Percentiles rank a stretch among this genome's conserved stretches.
These are phyloP conservation scores for Archegozetes longisetosus DNA, from an alignment of 1,140 invertebrate genomes.

Conservation along the genomic window DNA sequence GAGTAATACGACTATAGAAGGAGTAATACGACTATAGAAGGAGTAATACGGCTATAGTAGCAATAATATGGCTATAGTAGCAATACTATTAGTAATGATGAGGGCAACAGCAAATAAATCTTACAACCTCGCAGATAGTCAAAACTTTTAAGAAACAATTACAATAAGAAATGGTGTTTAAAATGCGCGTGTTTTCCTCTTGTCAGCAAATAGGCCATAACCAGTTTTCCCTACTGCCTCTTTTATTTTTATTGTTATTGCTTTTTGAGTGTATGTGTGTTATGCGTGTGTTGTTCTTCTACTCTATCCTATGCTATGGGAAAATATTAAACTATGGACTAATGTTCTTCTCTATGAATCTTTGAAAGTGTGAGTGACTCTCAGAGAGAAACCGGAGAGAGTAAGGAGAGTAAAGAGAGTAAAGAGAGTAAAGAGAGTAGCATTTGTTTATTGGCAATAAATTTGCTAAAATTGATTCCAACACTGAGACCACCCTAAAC, in stretches of 20 bases:
- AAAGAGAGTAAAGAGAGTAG: not conserved
- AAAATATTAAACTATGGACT: not conserved
- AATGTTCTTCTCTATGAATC: not conserved
- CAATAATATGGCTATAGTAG: too few species aligned
- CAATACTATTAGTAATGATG: not conserved
- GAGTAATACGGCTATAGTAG: too few species aligned
- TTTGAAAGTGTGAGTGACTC: not conserved
- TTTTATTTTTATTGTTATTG: conserved; percentile 6
- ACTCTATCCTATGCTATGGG: not conserved
- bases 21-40: too few species aligned
- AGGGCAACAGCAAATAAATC: not conserved
- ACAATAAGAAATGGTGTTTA: not conserved
- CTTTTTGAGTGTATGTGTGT: not conserved
- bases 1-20: too few species aligned
- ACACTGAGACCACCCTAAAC: not conserved
- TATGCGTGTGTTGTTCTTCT: too few species aligned
- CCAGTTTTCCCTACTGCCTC: not conserved
- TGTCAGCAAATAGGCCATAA: conserved; percentile 5
- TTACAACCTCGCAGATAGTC: not conserved
- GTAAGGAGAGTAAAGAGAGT: too few species aligned
- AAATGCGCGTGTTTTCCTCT: conserved; percentile 3
- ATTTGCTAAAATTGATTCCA: not conserved
- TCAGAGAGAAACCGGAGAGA: too few species aligned
- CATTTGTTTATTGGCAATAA: not conserved
- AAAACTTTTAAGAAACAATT: conserved; percentile 8